phyloP scores from a whole-genome alignment of 2,113 vertebrate species.

The Paratilapia polleni region DNA sequence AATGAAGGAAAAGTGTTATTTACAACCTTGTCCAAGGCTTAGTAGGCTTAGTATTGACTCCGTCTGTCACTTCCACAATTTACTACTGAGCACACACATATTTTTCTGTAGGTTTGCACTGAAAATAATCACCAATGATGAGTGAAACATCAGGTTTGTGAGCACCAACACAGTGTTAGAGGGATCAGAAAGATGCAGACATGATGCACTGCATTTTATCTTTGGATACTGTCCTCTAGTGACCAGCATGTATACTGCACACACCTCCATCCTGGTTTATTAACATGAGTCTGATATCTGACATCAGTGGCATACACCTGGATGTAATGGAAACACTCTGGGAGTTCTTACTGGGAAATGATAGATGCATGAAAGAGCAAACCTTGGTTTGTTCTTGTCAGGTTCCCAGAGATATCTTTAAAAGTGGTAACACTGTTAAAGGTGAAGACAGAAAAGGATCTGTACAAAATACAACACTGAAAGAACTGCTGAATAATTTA shows the following conservation, averaged over 20 bases:
- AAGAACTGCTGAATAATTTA: not conserved
- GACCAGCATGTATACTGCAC: not conserved
- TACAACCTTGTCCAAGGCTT: not conserved
- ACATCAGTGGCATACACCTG: not conserved
- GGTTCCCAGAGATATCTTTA: not conserved
- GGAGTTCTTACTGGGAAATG: not conserved
- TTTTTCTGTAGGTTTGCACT: not conserved
- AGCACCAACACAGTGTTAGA: not conserved
- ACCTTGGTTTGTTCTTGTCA: not conserved
- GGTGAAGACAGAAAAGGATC: not conserved
- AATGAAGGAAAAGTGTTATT: not conserved
- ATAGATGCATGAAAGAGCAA: not conserved
- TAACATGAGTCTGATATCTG: not conserved
- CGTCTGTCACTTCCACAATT: not conserved
- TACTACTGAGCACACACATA: not conserved
- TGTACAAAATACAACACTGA: not conserved
- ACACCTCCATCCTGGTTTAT: not conserved
- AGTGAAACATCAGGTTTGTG: not conserved
- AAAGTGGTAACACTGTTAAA: not conserved
- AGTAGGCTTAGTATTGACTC: not conserved
- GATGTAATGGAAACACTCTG: not conserved
- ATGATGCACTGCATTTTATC: not conserved
- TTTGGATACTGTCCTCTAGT: constrained; percentile 16
- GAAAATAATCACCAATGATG: not conserved
- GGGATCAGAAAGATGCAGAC: not conserved